Evolutionary conservation across 2,113 vertebrate species (phyloP).

Genomic region (Cichladusa arquata): DNA sequence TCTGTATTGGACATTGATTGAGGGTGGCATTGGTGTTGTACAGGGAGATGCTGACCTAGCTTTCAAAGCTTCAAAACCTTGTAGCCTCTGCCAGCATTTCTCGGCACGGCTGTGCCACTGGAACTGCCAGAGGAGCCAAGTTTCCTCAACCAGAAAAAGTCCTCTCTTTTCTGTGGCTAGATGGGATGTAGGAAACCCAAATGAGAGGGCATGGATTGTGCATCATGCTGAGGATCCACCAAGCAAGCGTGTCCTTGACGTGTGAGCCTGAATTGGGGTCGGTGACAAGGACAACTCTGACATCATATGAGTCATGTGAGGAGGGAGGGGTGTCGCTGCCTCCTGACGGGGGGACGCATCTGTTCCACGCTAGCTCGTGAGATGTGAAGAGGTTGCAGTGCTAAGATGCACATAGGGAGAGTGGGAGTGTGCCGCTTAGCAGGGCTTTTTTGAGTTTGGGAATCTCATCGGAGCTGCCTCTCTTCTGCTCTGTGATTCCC

Average conservation of each 20-base stretch:
- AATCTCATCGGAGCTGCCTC: slow-evolving; percentile 62
- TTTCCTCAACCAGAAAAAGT: not conserved
- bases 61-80: not conserved
- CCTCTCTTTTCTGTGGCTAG: not conserved
- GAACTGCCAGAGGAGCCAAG: not conserved
- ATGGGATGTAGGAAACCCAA: not conserved
- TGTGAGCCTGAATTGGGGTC: slow-evolving; percentile 59
- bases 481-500: slow-evolving; percentile 48
- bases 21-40: not conserved
- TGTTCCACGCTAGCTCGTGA: slow-evolving; percentile 69
- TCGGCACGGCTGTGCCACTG: not conserved
- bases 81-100: not conserved
- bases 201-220: not conserved
- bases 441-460: slow-evolving; percentile 72
- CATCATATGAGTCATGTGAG: slow-evolving; percentile 69
- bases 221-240: not conserved
- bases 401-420: slow-evolving; percentile 72
- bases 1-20: slow-evolving; percentile 7
- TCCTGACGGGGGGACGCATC: slow-evolving; percentile 63
- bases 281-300: slow-evolving; percentile 65
- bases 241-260: slow-evolving; percentile 30
- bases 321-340: slow-evolving; percentile 59
- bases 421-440: slow-evolving; percentile 67
- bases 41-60: not conserved
- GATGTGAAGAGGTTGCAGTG: slow-evolving; percentile 70